Conservation (phyloP, 2,888 invertebrate species). For the Pristionchus entomophagus region DNA sequence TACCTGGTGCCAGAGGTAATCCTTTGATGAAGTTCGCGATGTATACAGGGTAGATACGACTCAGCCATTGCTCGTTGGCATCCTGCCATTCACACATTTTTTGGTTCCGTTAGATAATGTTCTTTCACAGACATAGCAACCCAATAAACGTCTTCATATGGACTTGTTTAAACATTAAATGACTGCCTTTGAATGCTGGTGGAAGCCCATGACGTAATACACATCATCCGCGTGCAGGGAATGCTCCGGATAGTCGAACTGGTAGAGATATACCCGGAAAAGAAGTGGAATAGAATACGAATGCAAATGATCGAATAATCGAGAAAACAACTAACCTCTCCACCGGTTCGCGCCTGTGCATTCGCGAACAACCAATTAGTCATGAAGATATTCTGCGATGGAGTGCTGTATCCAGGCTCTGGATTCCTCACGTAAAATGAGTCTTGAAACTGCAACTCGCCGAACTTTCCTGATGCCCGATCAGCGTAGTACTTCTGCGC, state of each 20-base stretch:
- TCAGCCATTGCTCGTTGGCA: constrained; percentile 32
- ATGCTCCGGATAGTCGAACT: constrained; percentile 14
- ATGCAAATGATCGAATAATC: too few relatives aligned
- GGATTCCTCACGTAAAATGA: not conserved
- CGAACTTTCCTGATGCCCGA: not conserved
- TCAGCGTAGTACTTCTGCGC: not conserved
- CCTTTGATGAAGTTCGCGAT: constrained; percentile 39
- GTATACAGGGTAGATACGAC: constrained; percentile 21
- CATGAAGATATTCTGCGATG: not conserved
- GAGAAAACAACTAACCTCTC: not conserved
- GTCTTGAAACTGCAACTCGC: not conserved
- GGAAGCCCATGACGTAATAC: constrained; percentile 38
- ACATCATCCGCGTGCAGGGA: constrained; percentile 24
- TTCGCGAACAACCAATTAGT: not conserved
- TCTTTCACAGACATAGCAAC: too few relatives aligned
- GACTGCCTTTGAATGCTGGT: not conserved
- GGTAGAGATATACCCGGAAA: constrained; percentile 44
- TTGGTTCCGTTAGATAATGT: too few relatives aligned
- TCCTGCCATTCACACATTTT: not conserved
- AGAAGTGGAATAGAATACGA: too few relatives aligned
- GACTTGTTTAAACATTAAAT: too few relatives aligned
- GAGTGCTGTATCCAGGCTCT: not conserved
- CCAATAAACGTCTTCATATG: too few relatives aligned
- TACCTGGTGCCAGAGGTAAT: not conserved
- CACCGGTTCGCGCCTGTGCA: not conserved